Base-by-base conservation (phyloP, 1,140 invertebrate species). In the Rhyzopertha dominica region DNA sequence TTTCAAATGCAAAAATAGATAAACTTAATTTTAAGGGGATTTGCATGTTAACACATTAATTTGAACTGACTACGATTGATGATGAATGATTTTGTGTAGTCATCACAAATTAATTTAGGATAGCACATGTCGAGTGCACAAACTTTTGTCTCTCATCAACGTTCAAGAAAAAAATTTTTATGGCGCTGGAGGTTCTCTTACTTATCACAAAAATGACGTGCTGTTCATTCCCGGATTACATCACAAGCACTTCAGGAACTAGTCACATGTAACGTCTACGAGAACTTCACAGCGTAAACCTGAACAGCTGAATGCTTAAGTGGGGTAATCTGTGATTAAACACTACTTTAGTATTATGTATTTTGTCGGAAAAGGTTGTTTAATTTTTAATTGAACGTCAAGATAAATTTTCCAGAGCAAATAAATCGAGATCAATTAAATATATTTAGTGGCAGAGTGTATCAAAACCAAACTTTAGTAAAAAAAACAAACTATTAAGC, bases 111-210 rank as follows among this genome's bases (percentile, higher is more conserved):
- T 3, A 34, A 34, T 34, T 13, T 9, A n/a, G 24, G 7, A n/a
- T 7, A 25, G 24, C 7, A 7, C 24, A 25, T n/a, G 5, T 3
- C 31, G 20, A 19, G 14, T 10, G 10, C 5, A 34, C 5, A 12
- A n/a, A n/a, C n/a, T n/a, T n/a, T n/a, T n/a, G n/a, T n/a, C n/a
- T n/a, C n/a, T n/a, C n/a, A n/a, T n/a, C n/a, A 16, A 3, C 20
- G 14, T 34, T 4, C 31, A 34, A 34, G 16, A 34, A 34, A n/a
- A 34, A 34, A 3, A 17, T n/a, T 13, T 34, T 3, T 34, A 34
- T 34, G 8, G 5, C 4, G 10, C n/a, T 13, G 3, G 31, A 13
- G 3, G 31, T 14, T 7, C 14, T 16, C 16, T 34, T 9, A 34
- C 12, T 14, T 3, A 16, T 5, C 5, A 14, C 10, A 34, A 34